phyloP scores from a whole-genome alignment of 2,797 vertebrate genomes.

The Sebastes vulpes region DNA sequence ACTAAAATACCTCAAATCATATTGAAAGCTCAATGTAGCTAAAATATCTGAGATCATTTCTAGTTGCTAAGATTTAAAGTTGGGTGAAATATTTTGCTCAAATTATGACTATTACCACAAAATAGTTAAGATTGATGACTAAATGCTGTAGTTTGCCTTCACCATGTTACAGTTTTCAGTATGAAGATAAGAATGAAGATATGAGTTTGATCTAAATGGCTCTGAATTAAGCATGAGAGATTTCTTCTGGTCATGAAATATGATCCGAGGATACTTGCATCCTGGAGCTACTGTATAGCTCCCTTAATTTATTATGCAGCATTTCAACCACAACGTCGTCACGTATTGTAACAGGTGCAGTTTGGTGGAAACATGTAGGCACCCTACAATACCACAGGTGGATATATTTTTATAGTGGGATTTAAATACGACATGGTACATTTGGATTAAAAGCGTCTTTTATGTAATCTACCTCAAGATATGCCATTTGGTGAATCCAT shows the following conservation, averaged over 20 bases:
- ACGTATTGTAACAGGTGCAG: neutral
- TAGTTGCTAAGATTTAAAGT: neutral
- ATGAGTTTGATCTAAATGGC: neutral
- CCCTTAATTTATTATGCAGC: slow-evolving; percentile 20
- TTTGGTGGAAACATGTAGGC: neutral
- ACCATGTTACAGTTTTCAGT: neutral
- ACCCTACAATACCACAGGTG: neutral
- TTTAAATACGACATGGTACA: neutral
- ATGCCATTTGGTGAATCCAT: slow-evolving; percentile 24
- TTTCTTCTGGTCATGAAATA: slow-evolving; percentile 31
- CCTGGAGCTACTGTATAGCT: neutral
- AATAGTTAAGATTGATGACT: neutral
- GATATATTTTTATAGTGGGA: neutral
- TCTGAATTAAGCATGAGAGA: slow-evolving; percentile 27
- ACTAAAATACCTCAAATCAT: neutral
- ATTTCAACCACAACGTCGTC: slow-evolving; percentile 2
- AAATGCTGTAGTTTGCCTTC: neutral
- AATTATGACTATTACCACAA: neutral
- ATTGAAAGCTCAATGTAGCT: neutral
- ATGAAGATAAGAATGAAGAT: neutral
- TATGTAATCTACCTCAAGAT: neutral
- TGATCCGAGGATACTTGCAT: slow-evolving; percentile 9
- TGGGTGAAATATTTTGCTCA: neutral
- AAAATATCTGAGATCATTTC: neutral
- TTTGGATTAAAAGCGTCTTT: slow-evolving; percentile 9